Evolutionary conservation across 2,113 vertebrate species (phyloP), one percentile per base, ranked within the genome.

Genomic region (Nettapus auritus): DNA sequence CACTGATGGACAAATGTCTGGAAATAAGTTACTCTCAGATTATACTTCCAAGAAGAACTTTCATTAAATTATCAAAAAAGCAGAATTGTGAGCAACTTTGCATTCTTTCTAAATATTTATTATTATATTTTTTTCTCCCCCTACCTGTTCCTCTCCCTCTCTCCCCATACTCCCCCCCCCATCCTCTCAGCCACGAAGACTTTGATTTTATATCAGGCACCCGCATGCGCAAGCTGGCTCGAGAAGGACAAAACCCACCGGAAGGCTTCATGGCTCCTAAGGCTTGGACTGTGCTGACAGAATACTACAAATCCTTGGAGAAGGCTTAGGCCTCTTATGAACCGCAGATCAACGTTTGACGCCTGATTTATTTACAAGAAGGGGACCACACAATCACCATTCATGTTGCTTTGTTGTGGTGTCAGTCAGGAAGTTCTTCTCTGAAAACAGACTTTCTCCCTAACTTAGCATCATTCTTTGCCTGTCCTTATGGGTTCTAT

Each of bases 141-240:
- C 40, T 19, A 4, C 42, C 28, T 31, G 11, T 40, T 56, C 38
- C 40, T 56, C 33, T 67, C 78, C 20, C 42, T 69, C 17, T 68
- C 17, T 57, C 14, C 22, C 29, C 6, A 66, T 62, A 5, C 9
- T 36, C 62, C 8, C 10, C 12, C 28, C 60, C 36, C 68, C 48
- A 2, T 34, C 77, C 29, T 97, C 82, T 82, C 95, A 99, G 99
- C 96, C 98, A 99, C 23, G 98, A 99, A 98, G 99, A 99, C 96
- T 99, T 98, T 79, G 99, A 99, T 33, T 99, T 99, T 96, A 99
- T 99, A 97, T 99, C 99, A 12, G 99, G 99, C 95, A 99, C 99
- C 34, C 98, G 99, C 69, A 99, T 99, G 99, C 99, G 99, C 56
- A 99, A 97, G 96, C 98, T 99, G 98, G 99, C 99, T 70, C 99